Base-by-base conservation (phyloP, 2,888 invertebrate species). In the Zootermopsis nevadensis region DNA sequence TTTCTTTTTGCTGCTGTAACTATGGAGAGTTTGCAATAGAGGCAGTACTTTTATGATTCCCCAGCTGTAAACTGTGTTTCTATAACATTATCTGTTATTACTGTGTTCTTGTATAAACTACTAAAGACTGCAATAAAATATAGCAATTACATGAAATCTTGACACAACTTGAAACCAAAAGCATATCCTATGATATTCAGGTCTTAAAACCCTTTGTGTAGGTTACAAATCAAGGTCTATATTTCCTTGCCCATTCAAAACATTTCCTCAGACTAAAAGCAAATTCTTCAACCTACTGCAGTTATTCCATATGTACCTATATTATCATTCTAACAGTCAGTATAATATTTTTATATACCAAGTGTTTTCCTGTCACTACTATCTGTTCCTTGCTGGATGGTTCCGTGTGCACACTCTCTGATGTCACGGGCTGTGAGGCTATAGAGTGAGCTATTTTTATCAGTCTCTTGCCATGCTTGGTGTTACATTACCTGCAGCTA, bases 401-500 rank as follows among this genome's bases (percentile, higher is more conserved):
- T 74, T 79, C 27, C 66, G 79, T 79, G 66, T 79, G 60, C 79
- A 55, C 79, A 60, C 31, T 77, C 19, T 77, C 53, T 77, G 53
- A 77, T 77, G 77, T 53, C 77, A 77, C 53, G 55, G 10, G 42
- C 27, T 38, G 42, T 24, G 22, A 77, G 55, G 77, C 53, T 69
- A 48, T 22, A 22, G 55, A 76, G 76, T 31, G 30, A 79, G 90
- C 90, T 92, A 92, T 92, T 92, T 92, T 90, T 90, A 90, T 89
- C 89, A 89, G 87, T 87, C 88, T 89, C 80, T 82, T 90, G 89
- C 89, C 48, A 67, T 48, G 69, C 82, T 66, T 89, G 91, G 91
- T 90, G 91, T 92, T 90, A 90, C 91, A 91, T 92, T 91, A 91
- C 91, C 89, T 85, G 84, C 87, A 86, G 88, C 92, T 92, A 91